Percentiles rank a stretch among this genome's conserved stretches.
Conservation (phyloP, 1,140 invertebrate genomes). For the Daktulosphaira vitifoliae region DNA sequence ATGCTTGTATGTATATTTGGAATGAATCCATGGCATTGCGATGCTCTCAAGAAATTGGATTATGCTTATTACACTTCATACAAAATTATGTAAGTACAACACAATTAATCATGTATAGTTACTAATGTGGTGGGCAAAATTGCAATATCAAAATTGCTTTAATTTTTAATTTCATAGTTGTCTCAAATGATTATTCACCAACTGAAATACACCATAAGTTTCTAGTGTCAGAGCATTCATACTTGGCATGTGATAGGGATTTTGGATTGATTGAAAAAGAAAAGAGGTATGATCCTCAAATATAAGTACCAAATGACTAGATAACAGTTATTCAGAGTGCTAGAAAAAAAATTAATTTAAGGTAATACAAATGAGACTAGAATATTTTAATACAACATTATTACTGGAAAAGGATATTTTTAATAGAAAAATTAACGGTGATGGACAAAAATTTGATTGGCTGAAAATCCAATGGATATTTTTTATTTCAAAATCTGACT, state of each 20-base stretch:
- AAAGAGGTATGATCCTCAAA: slow-evolving; percentile 19
- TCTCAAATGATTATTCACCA: slow-evolving; percentile 18
- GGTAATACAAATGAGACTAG: slow-evolving; percentile 19
- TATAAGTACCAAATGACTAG: slow-evolving; percentile 33
- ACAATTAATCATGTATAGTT: slow-evolving; percentile 41
- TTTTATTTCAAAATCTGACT: too few relatives aligned
- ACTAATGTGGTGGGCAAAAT: slow-evolving; percentile 43
- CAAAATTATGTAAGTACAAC: neutral
- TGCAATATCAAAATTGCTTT: slow-evolving; percentile 42
- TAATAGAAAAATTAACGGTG: slow-evolving; percentile 27
- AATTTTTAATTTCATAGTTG: slow-evolving; percentile 36
- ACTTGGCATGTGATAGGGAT: slow-evolving; percentile 34
- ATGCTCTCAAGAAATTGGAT: slow-evolving; percentile 42
- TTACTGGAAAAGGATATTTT: slow-evolving; percentile 6
- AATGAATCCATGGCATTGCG: slow-evolving; percentile 41
- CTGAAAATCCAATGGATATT: slow-evolving; percentile 24
- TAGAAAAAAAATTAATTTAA: slow-evolving; percentile 20
- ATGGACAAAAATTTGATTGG: slow-evolving; percentile 19
- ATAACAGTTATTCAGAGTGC: slow-evolving; percentile 14
- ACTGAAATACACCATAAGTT: slow-evolving; percentile 36
- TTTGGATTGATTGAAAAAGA: slow-evolving; percentile 35
- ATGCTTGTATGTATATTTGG: slow-evolving; percentile 39
- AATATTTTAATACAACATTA: slow-evolving; percentile 23
- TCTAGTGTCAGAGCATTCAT: slow-evolving; percentile 35
- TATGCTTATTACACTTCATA: slow-evolving; percentile 38